These are phyloP conservation scores for Cebidichthys violaceus DNA, from an alignment of 2,113 vertebrate genomes.

Conservation along the genomic window DNA sequence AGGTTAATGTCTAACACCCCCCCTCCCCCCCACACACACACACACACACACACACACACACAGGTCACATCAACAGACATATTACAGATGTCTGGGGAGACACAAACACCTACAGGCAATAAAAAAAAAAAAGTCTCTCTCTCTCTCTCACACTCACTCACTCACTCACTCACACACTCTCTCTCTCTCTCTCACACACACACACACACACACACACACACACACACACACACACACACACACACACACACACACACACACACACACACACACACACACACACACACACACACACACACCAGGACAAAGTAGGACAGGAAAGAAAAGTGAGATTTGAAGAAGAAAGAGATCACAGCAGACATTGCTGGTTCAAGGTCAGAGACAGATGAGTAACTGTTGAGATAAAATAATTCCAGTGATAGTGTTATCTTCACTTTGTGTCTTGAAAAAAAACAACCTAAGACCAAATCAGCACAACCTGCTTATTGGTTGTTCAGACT, in stretches of 20 bases:
- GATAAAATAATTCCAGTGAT: not conserved
- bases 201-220: not conserved
- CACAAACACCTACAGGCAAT: not conserved
- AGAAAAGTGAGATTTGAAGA: slow-evolving; percentile 6
- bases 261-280: too few relatives aligned
- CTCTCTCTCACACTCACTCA: not conserved
- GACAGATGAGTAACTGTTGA: slow-evolving; percentile 2
- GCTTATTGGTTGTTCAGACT: too few relatives aligned
- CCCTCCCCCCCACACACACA: not conserved
- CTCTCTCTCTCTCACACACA: not conserved
- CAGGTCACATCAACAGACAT: slow-evolving; percentile 41
- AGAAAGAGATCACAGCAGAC: slow-evolving; percentile 14
- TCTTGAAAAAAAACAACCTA: not conserved
- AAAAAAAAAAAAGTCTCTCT: not conserved
- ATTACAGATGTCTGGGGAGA: slow-evolving; percentile 7
- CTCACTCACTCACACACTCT: too few relatives aligned
- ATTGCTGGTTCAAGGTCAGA: slow-evolving; percentile 43
- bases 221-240: not conserved
- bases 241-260: too few relatives aligned
- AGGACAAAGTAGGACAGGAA: slow-evolving; percentile 42
- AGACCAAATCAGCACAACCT: slow-evolving; percentile 23
- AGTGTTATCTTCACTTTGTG: not conserved
- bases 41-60: not conserved
- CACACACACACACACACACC: not conserved
- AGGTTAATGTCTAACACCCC: slow-evolving; percentile 66